Percentiles rank a stretch among this genome's conserved stretches.
These are phyloP conservation scores for Battus philenor DNA, from an alignment of 1,140 invertebrate genomes.

Conservation along the genomic window DNA sequence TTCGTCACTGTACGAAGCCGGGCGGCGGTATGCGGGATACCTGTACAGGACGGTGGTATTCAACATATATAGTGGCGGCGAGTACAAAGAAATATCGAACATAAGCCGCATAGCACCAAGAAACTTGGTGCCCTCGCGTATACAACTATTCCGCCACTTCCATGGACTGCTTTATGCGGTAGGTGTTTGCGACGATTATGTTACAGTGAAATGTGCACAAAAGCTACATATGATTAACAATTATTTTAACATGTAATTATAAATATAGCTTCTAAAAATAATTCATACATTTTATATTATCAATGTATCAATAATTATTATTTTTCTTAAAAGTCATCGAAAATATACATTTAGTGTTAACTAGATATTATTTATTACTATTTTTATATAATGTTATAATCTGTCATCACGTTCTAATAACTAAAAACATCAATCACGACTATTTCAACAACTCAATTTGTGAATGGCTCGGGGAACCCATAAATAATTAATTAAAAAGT, in stretches of 20 bases:
- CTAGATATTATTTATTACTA: too few relatives aligned
- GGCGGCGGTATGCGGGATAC: constrained; percentile 33
- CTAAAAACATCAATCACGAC: constrained; percentile 27
- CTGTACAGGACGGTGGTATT: constrained; percentile 38
- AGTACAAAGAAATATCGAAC: constrained; percentile 54
- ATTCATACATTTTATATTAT: too few relatives aligned
- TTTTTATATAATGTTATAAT: too few relatives aligned
- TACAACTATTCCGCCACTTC: constrained; percentile 61
- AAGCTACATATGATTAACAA: too few relatives aligned
- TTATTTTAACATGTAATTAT: too few relatives aligned
- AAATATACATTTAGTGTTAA: too few relatives aligned
- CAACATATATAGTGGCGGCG: constrained; percentile 45
- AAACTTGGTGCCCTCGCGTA: constrained; percentile 45
- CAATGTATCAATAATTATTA: too few relatives aligned
- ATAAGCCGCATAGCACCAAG: constrained; percentile 55
- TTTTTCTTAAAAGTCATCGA: too few relatives aligned
- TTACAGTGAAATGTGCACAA: background rate
- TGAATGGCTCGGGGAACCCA: constrained; percentile 36
- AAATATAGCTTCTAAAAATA: too few relatives aligned
- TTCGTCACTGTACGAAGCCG: constrained; percentile 27
- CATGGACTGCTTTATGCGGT: constrained; percentile 43
- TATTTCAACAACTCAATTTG: constrained; percentile 41
- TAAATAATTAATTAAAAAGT: constrained; percentile 55
- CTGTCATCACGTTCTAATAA: constrained; percentile 9
- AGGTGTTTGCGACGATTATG: constrained; percentile 19